Conservation (phyloP, 1,140 invertebrate species). For the Ceratina calcarata region DNA sequence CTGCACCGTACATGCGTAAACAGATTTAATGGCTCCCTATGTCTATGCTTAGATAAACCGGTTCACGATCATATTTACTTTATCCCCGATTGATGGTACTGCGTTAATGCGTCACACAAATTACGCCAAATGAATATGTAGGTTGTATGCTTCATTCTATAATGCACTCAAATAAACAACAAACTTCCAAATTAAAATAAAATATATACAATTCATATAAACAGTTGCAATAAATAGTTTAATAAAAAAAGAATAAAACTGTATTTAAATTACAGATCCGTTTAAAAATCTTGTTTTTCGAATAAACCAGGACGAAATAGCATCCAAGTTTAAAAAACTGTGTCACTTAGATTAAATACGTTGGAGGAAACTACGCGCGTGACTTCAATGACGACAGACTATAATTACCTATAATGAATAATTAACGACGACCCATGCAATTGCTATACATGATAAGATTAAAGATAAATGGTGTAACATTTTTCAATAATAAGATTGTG, state of each 20-base stretch:
- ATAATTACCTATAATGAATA: too few species aligned
- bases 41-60: constrained; percentile 20
- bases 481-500: too few species aligned
- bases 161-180: too few species aligned
- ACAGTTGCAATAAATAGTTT: too few species aligned
- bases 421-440: not conserved
- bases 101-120: not conserved
- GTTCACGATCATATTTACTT: not conserved
- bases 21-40: not conserved
- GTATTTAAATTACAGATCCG: not conserved
- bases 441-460: too few species aligned
- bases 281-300: not conserved
- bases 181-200: too few species aligned
- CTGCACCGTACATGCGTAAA: not conserved
- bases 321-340: not conserved
- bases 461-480: not conserved
- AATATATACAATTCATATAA: too few species aligned
- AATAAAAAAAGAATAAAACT: not conserved
- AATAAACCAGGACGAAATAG: not conserved
- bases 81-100: constrained; percentile 15
- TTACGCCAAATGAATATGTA: not conserved
- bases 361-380: not conserved
- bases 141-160: not conserved
- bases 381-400: not conserved
- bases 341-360: not conserved